These are phyloP conservation scores for Alviniconcha marisindica DNA, from an alignment of 1,140 invertebrate species.

Conservation along the genomic window DNA sequence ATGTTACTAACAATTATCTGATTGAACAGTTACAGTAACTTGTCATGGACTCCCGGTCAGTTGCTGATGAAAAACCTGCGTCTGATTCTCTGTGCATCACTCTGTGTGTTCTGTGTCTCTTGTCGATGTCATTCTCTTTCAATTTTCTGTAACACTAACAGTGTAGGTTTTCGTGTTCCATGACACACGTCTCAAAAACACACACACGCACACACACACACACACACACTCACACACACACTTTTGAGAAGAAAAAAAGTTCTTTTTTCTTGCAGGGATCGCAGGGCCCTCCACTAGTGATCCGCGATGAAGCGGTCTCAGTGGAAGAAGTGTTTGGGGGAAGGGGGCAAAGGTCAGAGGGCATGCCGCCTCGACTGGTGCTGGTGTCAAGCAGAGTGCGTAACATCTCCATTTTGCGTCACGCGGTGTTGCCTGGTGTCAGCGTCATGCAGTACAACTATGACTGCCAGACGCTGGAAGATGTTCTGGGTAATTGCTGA, in stretches of 20 bases:
- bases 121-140: no score
- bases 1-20: no score
- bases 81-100: no score
- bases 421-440: slow-evolving; percentile 68
- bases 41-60: no score
- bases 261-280: background rate
- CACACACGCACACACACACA: background rate
- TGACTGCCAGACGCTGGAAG: slow-evolving; percentile 71
- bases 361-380: slow-evolving; percentile 49
- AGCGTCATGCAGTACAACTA: slow-evolving; percentile 74
- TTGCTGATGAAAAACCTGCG: no score
- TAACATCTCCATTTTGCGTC: slow-evolving; percentile 59
- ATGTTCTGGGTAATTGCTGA: slow-evolving; percentile 65
- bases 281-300: slow-evolving; percentile 27
- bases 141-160: no score
- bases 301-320: slow-evolving; percentile 48
- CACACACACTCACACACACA: background rate
- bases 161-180: no score
- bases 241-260: no score
- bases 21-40: no score
- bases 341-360: slow-evolving; percentile 24
- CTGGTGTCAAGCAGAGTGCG: slow-evolving; percentile 68
- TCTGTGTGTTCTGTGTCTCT: no score
- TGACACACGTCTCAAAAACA: background rate
- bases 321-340: slow-evolving; percentile 48